A percentile compares a stretch with the other conserved stretches of the same genome.
phyloP scores from a whole-genome alignment of 2,888 invertebrate species.

The Drosophila formosana region DNA sequence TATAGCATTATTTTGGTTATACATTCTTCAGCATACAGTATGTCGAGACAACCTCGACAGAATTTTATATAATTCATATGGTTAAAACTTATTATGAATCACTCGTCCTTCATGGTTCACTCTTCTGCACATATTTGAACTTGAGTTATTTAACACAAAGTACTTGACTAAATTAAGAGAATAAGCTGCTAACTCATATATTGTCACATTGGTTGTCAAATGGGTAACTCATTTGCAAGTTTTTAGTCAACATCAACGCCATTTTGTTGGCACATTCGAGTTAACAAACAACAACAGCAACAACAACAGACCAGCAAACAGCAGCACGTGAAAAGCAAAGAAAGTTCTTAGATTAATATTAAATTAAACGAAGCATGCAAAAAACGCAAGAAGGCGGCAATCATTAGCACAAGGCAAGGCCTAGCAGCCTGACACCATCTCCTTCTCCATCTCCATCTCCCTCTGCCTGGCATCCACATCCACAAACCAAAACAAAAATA shows the following conservation, averaged over 20 bases:
- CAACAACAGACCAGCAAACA: constrained; percentile 7
- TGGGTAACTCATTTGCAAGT: constrained; percentile 45
- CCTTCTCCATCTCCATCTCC: too few species aligned
- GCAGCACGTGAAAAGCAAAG: constrained; percentile 59
- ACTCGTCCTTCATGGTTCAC: too few species aligned
- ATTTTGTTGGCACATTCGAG: constrained; percentile 51
- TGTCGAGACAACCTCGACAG: too few species aligned
- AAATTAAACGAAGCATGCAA: constrained; percentile 83
- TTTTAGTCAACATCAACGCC: constrained; percentile 41
- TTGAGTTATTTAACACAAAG: background rate
- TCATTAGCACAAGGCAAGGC: constrained; percentile 67
- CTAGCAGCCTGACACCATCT: background rate
- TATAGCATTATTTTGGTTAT: too few species aligned
- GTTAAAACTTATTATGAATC: too few species aligned
- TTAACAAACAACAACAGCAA: constrained; percentile 38
- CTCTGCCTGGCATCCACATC: too few species aligned
- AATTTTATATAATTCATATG: too few species aligned
- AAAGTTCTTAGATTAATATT: constrained; percentile 81
- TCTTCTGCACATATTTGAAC: background rate
- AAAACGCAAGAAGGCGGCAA: constrained; percentile 77
- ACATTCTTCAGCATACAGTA: too few species aligned
- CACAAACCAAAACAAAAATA: constrained; percentile 31
- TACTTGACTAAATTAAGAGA: background rate
- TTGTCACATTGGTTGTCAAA: constrained; percentile 9
- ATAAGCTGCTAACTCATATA: background rate